phyloP scores from a whole-genome alignment of 2,797 vertebrate species.

The Carcharodon carcharias region DNA sequence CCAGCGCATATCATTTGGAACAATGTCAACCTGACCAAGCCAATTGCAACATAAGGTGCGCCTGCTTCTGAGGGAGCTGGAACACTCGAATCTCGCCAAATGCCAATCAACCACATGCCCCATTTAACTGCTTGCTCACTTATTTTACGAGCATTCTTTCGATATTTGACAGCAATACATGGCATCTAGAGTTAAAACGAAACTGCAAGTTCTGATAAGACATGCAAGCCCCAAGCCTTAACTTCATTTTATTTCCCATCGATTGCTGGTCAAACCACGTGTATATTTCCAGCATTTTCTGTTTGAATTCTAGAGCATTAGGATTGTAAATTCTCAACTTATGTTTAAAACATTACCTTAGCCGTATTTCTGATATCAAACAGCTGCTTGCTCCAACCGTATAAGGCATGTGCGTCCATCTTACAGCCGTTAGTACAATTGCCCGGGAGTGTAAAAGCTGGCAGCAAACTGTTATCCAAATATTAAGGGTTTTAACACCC shows the following conservation, averaged over 20 bases:
- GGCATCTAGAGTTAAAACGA: not conserved
- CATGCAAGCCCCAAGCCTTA: not conserved
- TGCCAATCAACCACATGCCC: not conserved
- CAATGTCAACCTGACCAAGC: slow-evolving; percentile 4
- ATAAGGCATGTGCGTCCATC: not conserved
- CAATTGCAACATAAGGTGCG: not conserved
- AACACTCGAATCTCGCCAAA: not conserved
- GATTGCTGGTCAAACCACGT: not conserved
- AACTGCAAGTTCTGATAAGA: not conserved
- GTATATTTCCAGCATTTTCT: not conserved
- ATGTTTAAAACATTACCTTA: not conserved
- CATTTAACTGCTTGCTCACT: not conserved
- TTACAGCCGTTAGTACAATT: not conserved
- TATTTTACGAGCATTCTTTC: not conserved
- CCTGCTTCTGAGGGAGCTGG: not conserved
- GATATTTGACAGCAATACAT: not conserved
- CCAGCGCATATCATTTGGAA: not conserved
- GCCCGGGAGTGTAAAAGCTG: too few species aligned
- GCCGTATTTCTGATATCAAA: not conserved
- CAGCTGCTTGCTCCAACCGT: not conserved
- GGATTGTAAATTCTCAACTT: not conserved
- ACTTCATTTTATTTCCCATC: not conserved
- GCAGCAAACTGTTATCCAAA: too few species aligned
- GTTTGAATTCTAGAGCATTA: not conserved
- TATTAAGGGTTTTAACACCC: not conserved